Percentiles rank a stretch among this genome's conserved stretches.
Evolutionary conservation across 2,797 vertebrate genomes (phyloP).

Genomic region (Glossophaga mutica): DNA sequence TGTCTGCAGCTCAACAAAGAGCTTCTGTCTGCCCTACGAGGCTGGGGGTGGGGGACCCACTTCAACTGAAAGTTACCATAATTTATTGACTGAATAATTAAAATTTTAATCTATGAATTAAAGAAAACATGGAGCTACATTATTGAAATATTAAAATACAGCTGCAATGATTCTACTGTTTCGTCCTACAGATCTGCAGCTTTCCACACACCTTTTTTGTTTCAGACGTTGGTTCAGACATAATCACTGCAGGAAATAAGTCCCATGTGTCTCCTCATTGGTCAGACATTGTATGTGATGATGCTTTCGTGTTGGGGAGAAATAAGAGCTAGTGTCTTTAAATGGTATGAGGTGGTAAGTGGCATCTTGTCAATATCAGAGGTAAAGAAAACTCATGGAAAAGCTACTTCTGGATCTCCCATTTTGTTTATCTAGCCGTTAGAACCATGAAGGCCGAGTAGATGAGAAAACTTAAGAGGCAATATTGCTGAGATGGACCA

Average conservation of each 20-base stretch:
- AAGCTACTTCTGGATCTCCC: neutral
- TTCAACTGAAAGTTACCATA: neutral
- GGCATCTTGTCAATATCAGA: neutral
- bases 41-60: neutral
- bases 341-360: neutral
- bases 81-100: conserved; percentile 1
- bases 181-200: neutral
- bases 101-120: neutral
- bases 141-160: neutral
- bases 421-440: neutral
- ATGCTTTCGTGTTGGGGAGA: neutral
- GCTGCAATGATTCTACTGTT: neutral
- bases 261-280: neutral
- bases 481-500: neutral
- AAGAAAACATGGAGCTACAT: neutral
- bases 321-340: neutral
- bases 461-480: neutral
- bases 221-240: neutral
- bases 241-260: neutral
- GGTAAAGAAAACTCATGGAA: neutral
- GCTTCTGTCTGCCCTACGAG: neutral
- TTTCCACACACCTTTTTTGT: neutral
- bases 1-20: neutral
- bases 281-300: neutral
- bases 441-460: neutral